Conservation (phyloP, 1,140 invertebrate genomes). For the Ips typographus region DNA sequence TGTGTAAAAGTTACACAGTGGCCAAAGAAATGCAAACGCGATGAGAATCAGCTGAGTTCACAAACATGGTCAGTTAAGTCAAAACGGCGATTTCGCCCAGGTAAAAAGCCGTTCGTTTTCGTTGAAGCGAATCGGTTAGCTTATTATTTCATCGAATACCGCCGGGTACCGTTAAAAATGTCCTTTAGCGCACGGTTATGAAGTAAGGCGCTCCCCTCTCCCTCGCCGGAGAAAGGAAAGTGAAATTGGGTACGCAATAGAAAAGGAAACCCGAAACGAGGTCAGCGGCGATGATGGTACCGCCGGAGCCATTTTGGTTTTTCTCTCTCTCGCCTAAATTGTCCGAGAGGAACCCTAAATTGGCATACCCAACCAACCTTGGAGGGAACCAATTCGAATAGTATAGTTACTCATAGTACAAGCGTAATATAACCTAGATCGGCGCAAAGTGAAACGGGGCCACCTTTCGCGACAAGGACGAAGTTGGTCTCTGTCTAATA, state of each 20-base stretch:
- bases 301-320: background rate
- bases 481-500: slow-evolving; percentile 1
- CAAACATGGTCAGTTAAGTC: too few relatives aligned
- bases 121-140: slow-evolving; percentile 1
- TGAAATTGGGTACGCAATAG: slow-evolving; percentile 28
- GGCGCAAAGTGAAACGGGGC: slow-evolving; percentile 10
- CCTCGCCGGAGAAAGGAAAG: slow-evolving; percentile 28
- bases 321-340: too few relatives aligned
- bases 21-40: too few relatives aligned
- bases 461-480: slow-evolving; percentile 13
- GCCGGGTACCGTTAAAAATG: slow-evolving; percentile 24
- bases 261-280: slow-evolving; percentile 14
- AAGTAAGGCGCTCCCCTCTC: slow-evolving; percentile 5
- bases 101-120: slow-evolving; percentile 3
- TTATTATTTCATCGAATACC: slow-evolving; percentile 13
- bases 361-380: too few relatives aligned
- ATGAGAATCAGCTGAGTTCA: too few relatives aligned
- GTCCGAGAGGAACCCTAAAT: too few relatives aligned
- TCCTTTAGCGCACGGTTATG: slow-evolving; percentile 5
- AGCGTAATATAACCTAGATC: slow-evolving; percentile 3
- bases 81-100: background rate
- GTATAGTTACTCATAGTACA: too few relatives aligned
- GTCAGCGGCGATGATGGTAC: background rate
- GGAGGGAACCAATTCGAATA: too few relatives aligned
- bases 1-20: too few relatives aligned